phyloP scores from a whole-genome alignment of 1,140 invertebrate species.

The Pissodes strobi region DNA sequence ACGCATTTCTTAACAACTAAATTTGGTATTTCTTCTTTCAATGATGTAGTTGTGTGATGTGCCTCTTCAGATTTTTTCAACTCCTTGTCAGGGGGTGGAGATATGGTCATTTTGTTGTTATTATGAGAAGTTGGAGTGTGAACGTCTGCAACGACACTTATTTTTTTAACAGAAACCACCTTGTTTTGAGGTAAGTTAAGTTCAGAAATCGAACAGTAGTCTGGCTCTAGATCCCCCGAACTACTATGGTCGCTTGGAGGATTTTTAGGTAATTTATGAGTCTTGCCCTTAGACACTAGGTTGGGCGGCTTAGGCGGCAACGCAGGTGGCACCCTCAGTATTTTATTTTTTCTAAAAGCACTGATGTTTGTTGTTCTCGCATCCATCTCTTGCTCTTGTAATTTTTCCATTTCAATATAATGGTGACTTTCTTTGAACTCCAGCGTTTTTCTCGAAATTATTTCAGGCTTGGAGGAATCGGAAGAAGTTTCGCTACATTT shows the following conservation, averaged over 20 bases:
- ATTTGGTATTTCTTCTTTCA: constrained; percentile 30
- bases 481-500: constrained; percentile 56
- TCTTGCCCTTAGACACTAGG: constrained; percentile 65
- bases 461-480: constrained; percentile 53
- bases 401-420: constrained; percentile 58
- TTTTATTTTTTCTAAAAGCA: constrained; percentile 61
- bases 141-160: constrained; percentile 51
- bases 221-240: constrained; percentile 61
- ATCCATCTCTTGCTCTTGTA: constrained; percentile 33
- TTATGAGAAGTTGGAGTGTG: constrained; percentile 42
- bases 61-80: background rate
- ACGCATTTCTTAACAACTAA: constrained; percentile 47
- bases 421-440: constrained; percentile 43
- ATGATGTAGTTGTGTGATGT: background rate
- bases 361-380: constrained; percentile 47
- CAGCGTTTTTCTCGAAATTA: constrained; percentile 51
- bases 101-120: too few species aligned
- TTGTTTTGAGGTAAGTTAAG: constrained; percentile 63
- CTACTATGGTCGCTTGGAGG: constrained; percentile 32
- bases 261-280: constrained; percentile 37
- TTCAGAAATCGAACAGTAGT: constrained; percentile 69
- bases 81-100: constrained; percentile 11
- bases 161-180: constrained; percentile 38
- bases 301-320: constrained; percentile 72
- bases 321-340: constrained; percentile 67